phyloP scores from a whole-genome alignment of 2,888 invertebrate genomes.

The Phania funesta region DNA sequence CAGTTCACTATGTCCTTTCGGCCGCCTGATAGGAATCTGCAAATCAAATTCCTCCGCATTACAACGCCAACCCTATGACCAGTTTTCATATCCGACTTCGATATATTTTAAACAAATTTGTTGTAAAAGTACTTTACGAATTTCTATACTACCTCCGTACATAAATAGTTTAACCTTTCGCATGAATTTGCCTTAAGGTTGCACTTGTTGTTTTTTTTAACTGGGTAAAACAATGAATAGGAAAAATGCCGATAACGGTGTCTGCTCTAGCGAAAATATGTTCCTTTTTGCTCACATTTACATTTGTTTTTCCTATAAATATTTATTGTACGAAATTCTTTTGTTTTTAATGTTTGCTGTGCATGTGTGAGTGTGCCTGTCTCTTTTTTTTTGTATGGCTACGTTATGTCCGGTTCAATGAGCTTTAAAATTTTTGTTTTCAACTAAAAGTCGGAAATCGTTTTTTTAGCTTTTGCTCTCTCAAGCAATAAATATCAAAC shows the following conservation, averaged over 20 bases:
- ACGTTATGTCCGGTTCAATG: constrained; percentile 61
- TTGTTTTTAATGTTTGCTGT: neutral
- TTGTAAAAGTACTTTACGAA: neutral
- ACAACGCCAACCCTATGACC: too few relatives aligned
- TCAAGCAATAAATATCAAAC: constrained; percentile 7
- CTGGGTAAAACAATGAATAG: neutral
- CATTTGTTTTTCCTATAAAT: constrained; percentile 17
- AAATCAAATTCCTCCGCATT: too few relatives aligned
- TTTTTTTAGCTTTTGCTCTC: constrained; percentile 14
- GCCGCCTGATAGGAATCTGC: too few relatives aligned
- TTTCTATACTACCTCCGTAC: neutral
- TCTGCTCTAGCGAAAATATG: neutral
- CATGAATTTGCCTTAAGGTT: neutral
- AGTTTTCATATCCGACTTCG: too few relatives aligned
- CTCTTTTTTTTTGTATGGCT: constrained; percentile 19
- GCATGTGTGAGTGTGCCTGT: neutral
- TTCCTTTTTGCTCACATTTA: constrained; percentile 3
- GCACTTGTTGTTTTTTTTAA: neutral
- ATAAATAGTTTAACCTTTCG: neutral
- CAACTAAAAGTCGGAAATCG: constrained; percentile 40
- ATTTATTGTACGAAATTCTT: constrained; percentile 29
- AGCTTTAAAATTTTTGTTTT: constrained; percentile 50
- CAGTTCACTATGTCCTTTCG: too few relatives aligned
- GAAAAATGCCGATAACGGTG: neutral
- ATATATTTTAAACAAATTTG: neutral